Conservation (phyloP, 2,797 vertebrate species). For the Tinamus major region DNA sequence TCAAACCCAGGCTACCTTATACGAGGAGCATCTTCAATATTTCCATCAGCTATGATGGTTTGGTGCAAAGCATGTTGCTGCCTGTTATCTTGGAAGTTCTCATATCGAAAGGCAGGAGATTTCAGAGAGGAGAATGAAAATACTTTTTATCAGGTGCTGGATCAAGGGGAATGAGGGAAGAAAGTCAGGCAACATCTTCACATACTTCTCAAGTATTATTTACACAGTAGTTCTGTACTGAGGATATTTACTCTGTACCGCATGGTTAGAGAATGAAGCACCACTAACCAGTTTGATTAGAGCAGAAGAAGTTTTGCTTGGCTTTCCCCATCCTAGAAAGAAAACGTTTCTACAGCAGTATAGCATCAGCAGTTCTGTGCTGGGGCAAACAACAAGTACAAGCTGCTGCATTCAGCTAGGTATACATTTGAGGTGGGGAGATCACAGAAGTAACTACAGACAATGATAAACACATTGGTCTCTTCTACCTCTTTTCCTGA, state of each 20-base stretch:
- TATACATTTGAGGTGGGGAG: background rate
- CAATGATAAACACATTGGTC: background rate
- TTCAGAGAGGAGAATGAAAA: background rate
- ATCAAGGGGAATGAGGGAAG: background rate
- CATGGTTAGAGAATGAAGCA: background rate
- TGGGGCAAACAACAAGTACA: background rate
- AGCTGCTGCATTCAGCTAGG: background rate
- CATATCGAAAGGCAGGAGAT: background rate
- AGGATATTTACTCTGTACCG: background rate
- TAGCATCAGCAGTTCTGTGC: background rate
- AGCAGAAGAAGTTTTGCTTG: background rate
- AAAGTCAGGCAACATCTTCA: background rate
- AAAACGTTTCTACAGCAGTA: background rate
- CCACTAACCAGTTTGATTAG: background rate
- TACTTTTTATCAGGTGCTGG: background rate
- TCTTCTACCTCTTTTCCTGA: background rate
- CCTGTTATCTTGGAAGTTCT: background rate
- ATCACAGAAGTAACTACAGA: background rate
- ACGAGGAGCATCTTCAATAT: background rate
- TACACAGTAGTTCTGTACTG: background rate
- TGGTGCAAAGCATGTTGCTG: background rate
- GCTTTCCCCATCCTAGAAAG: background rate
- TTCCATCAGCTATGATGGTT: background rate
- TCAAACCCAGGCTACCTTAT: background rate
- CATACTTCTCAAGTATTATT: background rate